Evolutionary conservation across 2,888 invertebrate genomes (phyloP).

Genomic region (Pyrrhosoma nymphula): DNA sequence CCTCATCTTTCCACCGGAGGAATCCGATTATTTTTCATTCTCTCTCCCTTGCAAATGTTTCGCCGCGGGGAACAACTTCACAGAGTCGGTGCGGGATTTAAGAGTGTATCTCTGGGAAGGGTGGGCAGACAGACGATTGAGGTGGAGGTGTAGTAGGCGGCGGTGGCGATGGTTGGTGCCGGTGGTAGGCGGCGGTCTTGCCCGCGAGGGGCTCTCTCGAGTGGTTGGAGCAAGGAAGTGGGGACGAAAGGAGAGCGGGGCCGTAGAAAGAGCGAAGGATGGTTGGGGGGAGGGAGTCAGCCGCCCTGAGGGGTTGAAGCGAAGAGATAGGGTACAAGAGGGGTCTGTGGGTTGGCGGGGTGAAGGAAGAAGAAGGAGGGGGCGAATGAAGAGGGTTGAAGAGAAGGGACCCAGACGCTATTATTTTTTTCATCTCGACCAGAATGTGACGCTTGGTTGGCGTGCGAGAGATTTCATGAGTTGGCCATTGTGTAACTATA

Average conservation of each 20-base stretch:
- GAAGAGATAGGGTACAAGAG: neutral
- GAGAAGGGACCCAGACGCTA: slow-evolving; percentile 1
- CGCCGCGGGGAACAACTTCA: neutral
- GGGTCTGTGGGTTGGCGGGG: neutral
- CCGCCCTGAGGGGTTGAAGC: neutral
- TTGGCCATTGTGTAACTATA: slow-evolving; percentile 63
- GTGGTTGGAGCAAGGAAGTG: neutral
- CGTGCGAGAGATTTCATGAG: slow-evolving; percentile 56
- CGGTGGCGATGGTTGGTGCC: neutral
- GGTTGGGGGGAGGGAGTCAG: neutral
- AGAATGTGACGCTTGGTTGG: slow-evolving; percentile 45
- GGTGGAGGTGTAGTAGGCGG: neutral
- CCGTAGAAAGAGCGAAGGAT: neutral
- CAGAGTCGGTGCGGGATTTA: neutral
- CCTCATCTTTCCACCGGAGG: slow-evolving; percentile 41
- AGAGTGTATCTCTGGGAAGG: neutral
- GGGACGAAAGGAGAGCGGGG: neutral
- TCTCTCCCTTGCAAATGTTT: neutral
- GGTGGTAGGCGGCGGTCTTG: neutral
- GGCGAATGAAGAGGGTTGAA: neutral
- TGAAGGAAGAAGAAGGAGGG: neutral
- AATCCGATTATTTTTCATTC: slow-evolving; percentile 25
- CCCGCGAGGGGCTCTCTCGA: neutral
- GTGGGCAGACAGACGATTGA: neutral
- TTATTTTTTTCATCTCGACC: slow-evolving; percentile 56